A percentile compares a stretch with the other conserved stretches of the same genome.
Conservation (phyloP, 2,797 vertebrate genomes). For the Okamejei kenojei region DNA sequence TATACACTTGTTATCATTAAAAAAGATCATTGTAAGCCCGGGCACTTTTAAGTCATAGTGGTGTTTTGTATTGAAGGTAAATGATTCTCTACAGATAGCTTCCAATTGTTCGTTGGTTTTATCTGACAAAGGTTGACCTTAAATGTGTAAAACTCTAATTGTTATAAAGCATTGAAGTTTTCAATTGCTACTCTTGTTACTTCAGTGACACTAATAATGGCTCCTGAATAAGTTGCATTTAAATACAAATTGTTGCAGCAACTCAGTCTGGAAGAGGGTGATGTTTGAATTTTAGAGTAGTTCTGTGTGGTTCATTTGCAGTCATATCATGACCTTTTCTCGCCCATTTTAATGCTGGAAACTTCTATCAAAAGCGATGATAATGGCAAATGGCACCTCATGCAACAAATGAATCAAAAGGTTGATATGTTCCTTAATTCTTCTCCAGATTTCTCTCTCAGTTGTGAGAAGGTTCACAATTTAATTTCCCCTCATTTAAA, state of each 20-base stretch:
- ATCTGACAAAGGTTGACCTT: background rate
- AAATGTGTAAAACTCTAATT: background rate
- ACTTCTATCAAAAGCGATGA: conserved; percentile 34
- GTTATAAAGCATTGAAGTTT: background rate
- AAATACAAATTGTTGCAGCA: conserved; percentile 14
- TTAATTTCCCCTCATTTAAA: conserved; percentile 35
- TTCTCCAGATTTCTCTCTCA: conserved; percentile 21
- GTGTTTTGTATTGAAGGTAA: background rate
- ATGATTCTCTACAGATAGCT: background rate
- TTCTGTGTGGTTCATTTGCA: conserved; percentile 12
- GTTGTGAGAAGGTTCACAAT: conserved; percentile 33
- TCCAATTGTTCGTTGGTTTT: background rate
- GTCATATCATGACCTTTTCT: conserved; percentile 21
- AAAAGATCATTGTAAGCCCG: background rate
- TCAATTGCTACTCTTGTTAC: background rate
- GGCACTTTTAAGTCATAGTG: background rate
- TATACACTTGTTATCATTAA: background rate
- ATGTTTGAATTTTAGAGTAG: conserved; percentile 26
- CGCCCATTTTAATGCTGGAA: background rate
- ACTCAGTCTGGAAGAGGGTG: background rate
- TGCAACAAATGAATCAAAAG: conserved; percentile 37
- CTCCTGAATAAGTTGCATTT: conserved; percentile 9
- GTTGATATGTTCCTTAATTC: conserved; percentile 36
- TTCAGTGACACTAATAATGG: background rate
- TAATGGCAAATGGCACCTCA: conserved; percentile 33